A percentile compares a stretch with the other conserved stretches of the same genome.
Conservation (phyloP, 2,888 invertebrate species). For the Sarcophaga carnaria region DNA sequence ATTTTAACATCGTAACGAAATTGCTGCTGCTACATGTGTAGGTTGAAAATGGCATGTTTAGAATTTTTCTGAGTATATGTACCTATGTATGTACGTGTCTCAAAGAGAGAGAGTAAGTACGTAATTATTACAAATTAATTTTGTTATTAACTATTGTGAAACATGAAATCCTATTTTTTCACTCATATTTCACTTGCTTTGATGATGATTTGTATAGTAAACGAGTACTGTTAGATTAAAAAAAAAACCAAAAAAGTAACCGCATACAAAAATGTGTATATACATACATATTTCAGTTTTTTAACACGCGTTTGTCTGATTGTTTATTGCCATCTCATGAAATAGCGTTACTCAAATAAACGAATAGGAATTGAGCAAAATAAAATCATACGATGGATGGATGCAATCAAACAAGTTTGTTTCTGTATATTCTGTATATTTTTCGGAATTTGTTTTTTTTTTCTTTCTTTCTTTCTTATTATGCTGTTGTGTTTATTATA, state of each 20-base stretch:
- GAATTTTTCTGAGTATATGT: neutral
- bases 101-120: too few relatives aligned
- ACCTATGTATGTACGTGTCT: neutral
- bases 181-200: too few relatives aligned
- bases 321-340: slow-evolving; percentile 60
- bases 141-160: too few relatives aligned
- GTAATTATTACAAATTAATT: too few relatives aligned
- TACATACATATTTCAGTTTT: neutral
- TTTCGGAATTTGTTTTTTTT: slow-evolving; percentile 2
- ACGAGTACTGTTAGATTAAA: too few relatives aligned
- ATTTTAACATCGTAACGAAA: too few relatives aligned
- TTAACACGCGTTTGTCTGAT: slow-evolving; percentile 18
- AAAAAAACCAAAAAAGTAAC: too few relatives aligned
- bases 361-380: slow-evolving; percentile 70
- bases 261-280: neutral
- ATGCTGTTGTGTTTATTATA: slow-evolving; percentile 13
- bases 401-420: slow-evolving; percentile 60
- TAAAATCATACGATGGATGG: slow-evolving; percentile 75
- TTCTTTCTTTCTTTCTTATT: neutral
- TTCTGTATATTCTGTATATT: slow-evolving; percentile 20
- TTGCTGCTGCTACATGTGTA: too few relatives aligned
- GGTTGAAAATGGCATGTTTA: too few relatives aligned
- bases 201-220: too few relatives aligned
- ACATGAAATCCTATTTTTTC: too few relatives aligned
- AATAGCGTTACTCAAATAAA: slow-evolving; percentile 71